Evolutionary conservation across 2,888 invertebrate species (phyloP).

Genomic region (Thysanoteuthis rhombus): DNA sequence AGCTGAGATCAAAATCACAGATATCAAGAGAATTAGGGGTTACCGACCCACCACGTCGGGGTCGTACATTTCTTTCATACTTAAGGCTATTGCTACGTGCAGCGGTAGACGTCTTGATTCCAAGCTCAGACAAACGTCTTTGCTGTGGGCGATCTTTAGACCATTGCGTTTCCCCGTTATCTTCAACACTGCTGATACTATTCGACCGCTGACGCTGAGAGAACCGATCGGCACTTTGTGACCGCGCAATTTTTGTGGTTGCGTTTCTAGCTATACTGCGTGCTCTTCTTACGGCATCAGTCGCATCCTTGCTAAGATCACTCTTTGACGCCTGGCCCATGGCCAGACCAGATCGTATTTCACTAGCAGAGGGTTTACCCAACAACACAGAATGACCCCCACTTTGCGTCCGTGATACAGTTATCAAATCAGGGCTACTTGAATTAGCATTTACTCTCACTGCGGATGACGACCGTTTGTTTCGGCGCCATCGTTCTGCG

Average conservation of each 20-base stretch:
- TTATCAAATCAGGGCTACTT: background rate
- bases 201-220: background rate
- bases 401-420: background rate
- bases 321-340: background rate
- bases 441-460: background rate
- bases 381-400: slow-evolving; percentile 17
- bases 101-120: background rate
- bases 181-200: slow-evolving; percentile 16
- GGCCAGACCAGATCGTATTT: background rate
- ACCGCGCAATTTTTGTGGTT: background rate
- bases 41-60: slow-evolving; percentile 40
- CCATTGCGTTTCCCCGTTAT: background rate
- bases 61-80: background rate
- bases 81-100: slow-evolving; percentile 23
- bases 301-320: no score
- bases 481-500: slow-evolving; percentile 1
- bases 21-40: slow-evolving; percentile 52
- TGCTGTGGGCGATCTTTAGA: background rate
- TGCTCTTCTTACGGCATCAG: background rate
- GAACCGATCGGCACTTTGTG: background rate
- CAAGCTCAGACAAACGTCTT: background rate
- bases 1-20: slow-evolving; percentile 45
- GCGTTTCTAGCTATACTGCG: background rate
- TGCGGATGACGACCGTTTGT: background rate
- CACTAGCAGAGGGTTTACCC: background rate